Evolutionary conservation across 2,888 invertebrate species (phyloP).

Genomic region (Stegophylla sp.): DNA sequence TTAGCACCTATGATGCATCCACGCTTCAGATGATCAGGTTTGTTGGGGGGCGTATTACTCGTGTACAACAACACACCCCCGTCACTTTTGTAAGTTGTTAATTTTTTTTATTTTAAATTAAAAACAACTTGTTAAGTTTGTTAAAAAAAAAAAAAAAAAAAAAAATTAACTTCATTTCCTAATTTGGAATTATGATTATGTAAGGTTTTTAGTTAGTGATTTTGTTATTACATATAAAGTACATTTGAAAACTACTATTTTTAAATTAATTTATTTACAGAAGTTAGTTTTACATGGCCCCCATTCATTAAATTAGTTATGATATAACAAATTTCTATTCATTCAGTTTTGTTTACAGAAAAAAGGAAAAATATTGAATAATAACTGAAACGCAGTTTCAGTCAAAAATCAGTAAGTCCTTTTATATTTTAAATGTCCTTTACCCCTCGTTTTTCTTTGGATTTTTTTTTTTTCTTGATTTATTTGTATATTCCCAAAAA

Average conservation of each 20-base stretch:
- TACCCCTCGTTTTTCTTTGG: slow-evolving; percentile 47
- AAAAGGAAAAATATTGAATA: slow-evolving; percentile 57
- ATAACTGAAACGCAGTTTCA: slow-evolving; percentile 59
- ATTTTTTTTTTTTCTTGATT: slow-evolving; percentile 54
- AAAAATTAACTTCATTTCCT: slow-evolving; percentile 38
- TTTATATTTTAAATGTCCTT: slow-evolving; percentile 56
- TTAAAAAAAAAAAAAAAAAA: slow-evolving; percentile 15
- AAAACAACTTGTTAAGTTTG: slow-evolving; percentile 43
- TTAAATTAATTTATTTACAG: slow-evolving; percentile 42
- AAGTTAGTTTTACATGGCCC: slow-evolving; percentile 30
- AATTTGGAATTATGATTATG: slow-evolving; percentile 33
- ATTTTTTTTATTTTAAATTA: slow-evolving; percentile 38
- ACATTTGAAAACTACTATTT: slow-evolving; percentile 13
- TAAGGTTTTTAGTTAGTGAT: slow-evolving; percentile 10
- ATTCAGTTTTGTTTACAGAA: slow-evolving; percentile 58
- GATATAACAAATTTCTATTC: slow-evolving; percentile 47
- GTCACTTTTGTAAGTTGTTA: slow-evolving; percentile 50
- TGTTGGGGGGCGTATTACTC: slow-evolving; percentile 69
- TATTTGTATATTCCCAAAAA: slow-evolving; percentile 58
- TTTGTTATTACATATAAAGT: slow-evolving; percentile 27
- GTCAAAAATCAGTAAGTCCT: slow-evolving; percentile 59
- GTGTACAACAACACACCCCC: slow-evolving; percentile 65
- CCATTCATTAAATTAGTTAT: slow-evolving; percentile 32
- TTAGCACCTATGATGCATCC: slow-evolving; percentile 79
- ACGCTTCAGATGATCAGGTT: slow-evolving; percentile 83